Percentiles rank a stretch among this genome's conserved stretches.
phyloP scores from a whole-genome alignment of 2,113 vertebrate species.

The Burhinus oedicnemus region DNA sequence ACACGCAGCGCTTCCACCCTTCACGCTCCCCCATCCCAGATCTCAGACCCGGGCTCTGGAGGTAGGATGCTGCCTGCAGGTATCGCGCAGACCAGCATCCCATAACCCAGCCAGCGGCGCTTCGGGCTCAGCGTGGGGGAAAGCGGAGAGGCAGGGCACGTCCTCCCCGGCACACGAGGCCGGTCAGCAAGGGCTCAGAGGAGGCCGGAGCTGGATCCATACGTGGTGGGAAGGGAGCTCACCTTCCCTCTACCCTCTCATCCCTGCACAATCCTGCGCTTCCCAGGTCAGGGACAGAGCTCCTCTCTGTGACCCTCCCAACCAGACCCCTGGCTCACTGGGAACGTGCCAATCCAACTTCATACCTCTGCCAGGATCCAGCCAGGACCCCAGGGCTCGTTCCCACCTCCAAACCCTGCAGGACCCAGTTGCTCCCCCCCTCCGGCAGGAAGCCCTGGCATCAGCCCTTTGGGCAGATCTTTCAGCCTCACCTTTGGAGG shows the following conservation, averaged over 20 bases:
- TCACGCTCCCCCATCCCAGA: too few species aligned
- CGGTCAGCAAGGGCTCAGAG: not conserved
- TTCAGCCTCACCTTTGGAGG: conserved; percentile 42
- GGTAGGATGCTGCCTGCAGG: not conserved
- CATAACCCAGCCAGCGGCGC: not conserved
- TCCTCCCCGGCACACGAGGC: accelerated
- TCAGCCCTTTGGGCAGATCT: not conserved
- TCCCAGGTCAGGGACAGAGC: not conserved
- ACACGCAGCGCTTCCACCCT: not conserved
- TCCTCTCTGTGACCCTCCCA: not conserved
- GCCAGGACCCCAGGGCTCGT: not conserved
- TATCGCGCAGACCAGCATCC: not conserved
- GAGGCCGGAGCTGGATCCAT: not conserved
- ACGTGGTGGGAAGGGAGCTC: not conserved
- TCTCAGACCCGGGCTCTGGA: not conserved
- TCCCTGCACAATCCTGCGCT: not conserved
- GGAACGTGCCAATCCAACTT: not conserved
- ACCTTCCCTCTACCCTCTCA: not conserved
- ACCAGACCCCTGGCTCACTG: too few species aligned
- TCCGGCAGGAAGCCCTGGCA: not conserved
- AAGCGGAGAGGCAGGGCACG: not conserved
- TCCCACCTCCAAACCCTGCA: not conserved
- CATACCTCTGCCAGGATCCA: not conserved
- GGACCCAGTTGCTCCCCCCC: accelerated
- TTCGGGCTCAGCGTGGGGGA: not conserved